Conservation (phyloP, 2,113 vertebrate genomes). For the Xenus cinereus region DNA sequence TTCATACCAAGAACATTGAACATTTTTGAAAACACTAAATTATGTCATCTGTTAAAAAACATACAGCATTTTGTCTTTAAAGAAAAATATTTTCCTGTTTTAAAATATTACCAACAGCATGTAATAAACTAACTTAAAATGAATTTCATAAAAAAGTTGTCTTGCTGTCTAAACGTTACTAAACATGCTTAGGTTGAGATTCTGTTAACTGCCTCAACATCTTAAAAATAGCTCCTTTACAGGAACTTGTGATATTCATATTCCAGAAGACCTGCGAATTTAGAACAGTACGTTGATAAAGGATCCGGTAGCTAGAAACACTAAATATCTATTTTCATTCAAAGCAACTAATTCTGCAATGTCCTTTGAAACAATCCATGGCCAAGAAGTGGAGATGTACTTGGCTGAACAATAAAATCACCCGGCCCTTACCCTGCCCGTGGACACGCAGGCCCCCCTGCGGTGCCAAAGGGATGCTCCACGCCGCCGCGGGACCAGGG, state of each 20-base stretch:
- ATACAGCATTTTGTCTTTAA: slow-evolving; percentile 64
- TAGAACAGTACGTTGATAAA: slow-evolving; percentile 60
- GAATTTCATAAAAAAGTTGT: slow-evolving; percentile 70
- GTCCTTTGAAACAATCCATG: neutral
- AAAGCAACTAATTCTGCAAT: neutral
- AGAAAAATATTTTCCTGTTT: slow-evolving; percentile 72
- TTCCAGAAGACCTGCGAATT: slow-evolving; percentile 51
- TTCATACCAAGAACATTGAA: slow-evolving; percentile 47
- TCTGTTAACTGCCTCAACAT: slow-evolving; percentile 64
- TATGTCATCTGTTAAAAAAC: slow-evolving; percentile 66
- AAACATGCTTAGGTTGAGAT: slow-evolving; percentile 68
- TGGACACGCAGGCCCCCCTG: accelerated
- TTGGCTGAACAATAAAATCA: neutral
- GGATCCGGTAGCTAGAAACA: slow-evolving; percentile 39
- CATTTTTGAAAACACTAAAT: slow-evolving; percentile 55
- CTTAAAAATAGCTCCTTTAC: slow-evolving; percentile 51
- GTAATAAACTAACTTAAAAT: slow-evolving; percentile 72
- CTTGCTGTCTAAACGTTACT: slow-evolving; percentile 53
- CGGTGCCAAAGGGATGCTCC: neutral
- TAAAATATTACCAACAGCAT: slow-evolving; percentile 70
- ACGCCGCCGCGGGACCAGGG: neutral
- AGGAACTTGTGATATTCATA: slow-evolving; percentile 54
- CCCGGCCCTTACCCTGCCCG: neutral
- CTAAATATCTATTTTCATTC: slow-evolving; percentile 4
- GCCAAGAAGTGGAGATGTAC: neutral